Conservation (phyloP, 1,140 invertebrate species). For the Stegodyphus mimosarum region DNA sequence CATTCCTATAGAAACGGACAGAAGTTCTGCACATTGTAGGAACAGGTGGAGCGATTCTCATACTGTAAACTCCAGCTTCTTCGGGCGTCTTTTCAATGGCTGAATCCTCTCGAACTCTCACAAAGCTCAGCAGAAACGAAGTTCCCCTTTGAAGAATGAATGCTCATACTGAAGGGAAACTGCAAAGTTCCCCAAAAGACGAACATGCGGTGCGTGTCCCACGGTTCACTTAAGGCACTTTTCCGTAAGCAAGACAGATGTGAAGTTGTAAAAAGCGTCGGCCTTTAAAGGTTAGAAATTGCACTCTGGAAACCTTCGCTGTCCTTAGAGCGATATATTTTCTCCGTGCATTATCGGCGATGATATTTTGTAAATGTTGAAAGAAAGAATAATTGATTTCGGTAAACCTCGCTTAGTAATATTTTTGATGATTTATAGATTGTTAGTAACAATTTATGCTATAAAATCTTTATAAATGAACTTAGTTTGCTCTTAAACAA, state of each 20-base stretch:
- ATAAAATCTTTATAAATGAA: too few relatives aligned
- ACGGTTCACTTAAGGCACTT: slow-evolving; percentile 50
- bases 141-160: slow-evolving; percentile 38
- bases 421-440: too few relatives aligned
- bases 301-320: slow-evolving; percentile 30
- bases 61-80: slow-evolving; percentile 35
- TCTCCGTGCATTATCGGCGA: neutral
- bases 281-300: slow-evolving; percentile 34
- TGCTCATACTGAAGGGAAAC: slow-evolving; percentile 13
- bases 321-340: slow-evolving; percentile 17
- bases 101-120: slow-evolving; percentile 18
- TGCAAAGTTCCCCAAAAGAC: slow-evolving; percentile 10
- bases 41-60: slow-evolving; percentile 32
- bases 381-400: too few relatives aligned
- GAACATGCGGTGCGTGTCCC: slow-evolving; percentile 31
- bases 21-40: slow-evolving; percentile 29
- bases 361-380: too few relatives aligned
- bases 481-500: too few relatives aligned
- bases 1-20: slow-evolving; percentile 2
- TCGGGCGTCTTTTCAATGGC: slow-evolving; percentile 27
- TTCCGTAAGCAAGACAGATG: slow-evolving; percentile 54
- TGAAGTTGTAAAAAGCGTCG: slow-evolving; percentile 54
- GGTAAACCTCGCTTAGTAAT: too few relatives aligned
- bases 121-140: slow-evolving; percentile 25
- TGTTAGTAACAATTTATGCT: too few relatives aligned